Percentiles rank a stretch among this genome's conserved stretches.
These are phyloP conservation scores for Melitaea athalia DNA, from an alignment of 2,888 invertebrate species.

Conservation along the genomic window DNA sequence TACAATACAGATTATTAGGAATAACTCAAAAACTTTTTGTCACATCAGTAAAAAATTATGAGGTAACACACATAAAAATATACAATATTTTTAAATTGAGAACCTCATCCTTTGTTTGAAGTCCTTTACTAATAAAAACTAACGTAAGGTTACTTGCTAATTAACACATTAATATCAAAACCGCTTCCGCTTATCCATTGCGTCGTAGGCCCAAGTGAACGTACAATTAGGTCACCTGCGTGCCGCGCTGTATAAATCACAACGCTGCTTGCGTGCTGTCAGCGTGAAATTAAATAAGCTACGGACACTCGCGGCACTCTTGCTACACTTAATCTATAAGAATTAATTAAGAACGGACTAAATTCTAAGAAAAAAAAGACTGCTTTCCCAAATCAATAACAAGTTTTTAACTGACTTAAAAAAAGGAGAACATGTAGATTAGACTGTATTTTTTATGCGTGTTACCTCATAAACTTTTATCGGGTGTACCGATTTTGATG, in stretches of 20 bases:
- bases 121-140: neutral
- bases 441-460: too few relatives aligned
- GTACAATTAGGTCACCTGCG: constrained; percentile 52
- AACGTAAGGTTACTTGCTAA: neutral
- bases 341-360: constrained; percentile 12
- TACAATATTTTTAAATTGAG: too few relatives aligned
- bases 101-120: too few relatives aligned
- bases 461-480: too few relatives aligned
- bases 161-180: neutral
- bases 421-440: too few relatives aligned
- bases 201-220: constrained; percentile 27
- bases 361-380: constrained; percentile 2
- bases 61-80: too few relatives aligned
- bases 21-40: too few relatives aligned
- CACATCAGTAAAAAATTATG: too few relatives aligned
- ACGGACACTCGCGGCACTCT: constrained; percentile 25
- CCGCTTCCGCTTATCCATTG: constrained; percentile 18
- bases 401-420: too few relatives aligned
- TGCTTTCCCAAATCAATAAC: too few relatives aligned
- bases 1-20: too few relatives aligned
- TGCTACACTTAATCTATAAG: constrained; percentile 18
- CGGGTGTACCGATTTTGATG: too few relatives aligned
- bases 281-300: constrained; percentile 52
- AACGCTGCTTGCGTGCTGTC: constrained; percentile 42
- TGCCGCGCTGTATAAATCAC: constrained; percentile 47